Percentiles rank a stretch among this genome's conserved stretches.
These are phyloP conservation scores for Hormiphora californensis DNA, from an alignment of 37 sponge, comb jelly and placozoan genomes.

Conservation along the genomic window DNA sequence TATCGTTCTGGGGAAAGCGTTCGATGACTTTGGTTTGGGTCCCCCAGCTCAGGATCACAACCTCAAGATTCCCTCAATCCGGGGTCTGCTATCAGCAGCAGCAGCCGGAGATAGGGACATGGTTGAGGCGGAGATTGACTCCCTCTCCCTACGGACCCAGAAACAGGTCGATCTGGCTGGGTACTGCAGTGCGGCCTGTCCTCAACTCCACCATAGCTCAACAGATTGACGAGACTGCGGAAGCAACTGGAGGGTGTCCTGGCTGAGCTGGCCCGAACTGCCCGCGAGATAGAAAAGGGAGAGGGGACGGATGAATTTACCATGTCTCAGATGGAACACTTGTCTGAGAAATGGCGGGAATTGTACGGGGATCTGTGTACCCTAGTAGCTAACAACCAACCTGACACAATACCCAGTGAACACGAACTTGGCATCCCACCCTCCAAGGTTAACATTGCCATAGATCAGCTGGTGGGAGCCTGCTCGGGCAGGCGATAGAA, in stretches of 20 bases:
- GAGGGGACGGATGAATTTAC: background rate
- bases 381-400: slow-evolving; percentile 44
- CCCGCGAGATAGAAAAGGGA: background rate
- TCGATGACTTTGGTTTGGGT: slow-evolving; percentile 41
- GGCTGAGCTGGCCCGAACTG: slow-evolving; percentile 4
- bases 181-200: slow-evolving; percentile 17
- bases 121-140: slow-evolving; percentile 29
- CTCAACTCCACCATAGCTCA: slow-evolving; percentile 29
- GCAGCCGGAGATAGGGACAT: slow-evolving; percentile 16
- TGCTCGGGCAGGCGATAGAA: slow-evolving; percentile 8
- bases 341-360: slow-evolving; percentile 13
- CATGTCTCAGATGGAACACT: slow-evolving; percentile 10
- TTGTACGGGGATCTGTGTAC: background rate
- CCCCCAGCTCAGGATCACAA: background rate
- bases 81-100: slow-evolving; percentile 15
- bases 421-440: slow-evolving; percentile 27
- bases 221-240: background rate
- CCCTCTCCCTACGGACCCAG: background rate
- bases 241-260: slow-evolving; percentile 8
- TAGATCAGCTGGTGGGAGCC: slow-evolving; percentile 21
- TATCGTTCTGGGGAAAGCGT: slow-evolving; percentile 48
- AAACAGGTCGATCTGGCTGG: slow-evolving; percentile 39
- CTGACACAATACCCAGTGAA: slow-evolving; percentile 38
- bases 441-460: slow-evolving; percentile 42
- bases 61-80: slow-evolving; percentile 22